phyloP scores from a whole-genome alignment of 2,113 vertebrate genomes.

The Solea solea region DNA sequence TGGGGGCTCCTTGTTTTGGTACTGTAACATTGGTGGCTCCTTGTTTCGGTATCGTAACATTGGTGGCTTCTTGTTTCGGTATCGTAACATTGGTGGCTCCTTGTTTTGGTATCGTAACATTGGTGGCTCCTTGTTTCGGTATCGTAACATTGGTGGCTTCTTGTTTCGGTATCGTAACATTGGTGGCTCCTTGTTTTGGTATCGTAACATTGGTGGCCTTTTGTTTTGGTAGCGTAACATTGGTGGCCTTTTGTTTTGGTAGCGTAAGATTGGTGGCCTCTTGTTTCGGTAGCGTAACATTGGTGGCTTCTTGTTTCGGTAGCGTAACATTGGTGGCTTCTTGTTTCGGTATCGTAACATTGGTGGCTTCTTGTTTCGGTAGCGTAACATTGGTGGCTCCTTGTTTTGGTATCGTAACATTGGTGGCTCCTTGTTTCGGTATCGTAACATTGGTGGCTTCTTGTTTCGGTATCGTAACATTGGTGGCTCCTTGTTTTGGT shows the following conservation, averaged over 20 bases:
- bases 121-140: background rate
- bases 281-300: background rate
- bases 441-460: background rate
- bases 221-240: background rate
- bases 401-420: background rate
- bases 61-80: background rate
- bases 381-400: background rate
- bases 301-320: background rate
- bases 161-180: background rate
- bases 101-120: background rate
- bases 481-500: background rate
- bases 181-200: background rate
- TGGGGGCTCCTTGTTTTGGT: background rate
- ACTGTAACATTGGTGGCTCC: background rate
- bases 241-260: background rate
- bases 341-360: background rate
- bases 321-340: background rate
- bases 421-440: background rate
- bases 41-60: background rate
- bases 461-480: background rate
- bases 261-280: background rate
- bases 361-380: too few relatives aligned
- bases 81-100: background rate
- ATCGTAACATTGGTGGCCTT: background rate
- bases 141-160: background rate